These are phyloP conservation scores for Brachionus asplanchnoidis DNA, from an alignment of 1,140 invertebrate genomes.

Conservation along the genomic window DNA sequence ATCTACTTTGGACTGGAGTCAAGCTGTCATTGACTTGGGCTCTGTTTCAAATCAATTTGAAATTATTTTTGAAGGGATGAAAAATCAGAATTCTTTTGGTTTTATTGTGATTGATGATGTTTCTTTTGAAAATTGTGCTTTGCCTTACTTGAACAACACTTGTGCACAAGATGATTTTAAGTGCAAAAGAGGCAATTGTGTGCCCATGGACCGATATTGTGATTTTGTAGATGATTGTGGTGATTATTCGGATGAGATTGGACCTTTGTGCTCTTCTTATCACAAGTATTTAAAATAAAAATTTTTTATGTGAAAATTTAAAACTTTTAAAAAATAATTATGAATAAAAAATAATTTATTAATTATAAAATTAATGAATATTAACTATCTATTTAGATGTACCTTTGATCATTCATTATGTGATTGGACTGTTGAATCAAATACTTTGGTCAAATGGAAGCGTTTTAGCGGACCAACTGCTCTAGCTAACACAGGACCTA, in stretches of 20 bases:
- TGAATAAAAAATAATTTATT: background rate
- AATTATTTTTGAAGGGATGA: slow-evolving; percentile 68
- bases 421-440: slow-evolving; percentile 46
- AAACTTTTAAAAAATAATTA: no score
- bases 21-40: slow-evolving; percentile 45
- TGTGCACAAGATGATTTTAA: slow-evolving; percentile 46
- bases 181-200: slow-evolving; percentile 52
- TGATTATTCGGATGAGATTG: slow-evolving; percentile 37
- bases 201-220: slow-evolving; percentile 43
- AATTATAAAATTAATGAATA: background rate
- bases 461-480: slow-evolving; percentile 30
- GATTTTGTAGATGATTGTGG: slow-evolving; percentile 42
- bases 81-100: slow-evolving; percentile 65
- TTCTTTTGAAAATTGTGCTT: slow-evolving; percentile 40
- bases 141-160: slow-evolving; percentile 40
- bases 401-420: slow-evolving; percentile 49
- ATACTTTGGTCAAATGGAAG: background rate
- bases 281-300: background rate
- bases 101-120: slow-evolving; percentile 47
- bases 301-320: no score
- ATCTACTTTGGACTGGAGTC: slow-evolving; percentile 43
- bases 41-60: slow-evolving; percentile 51
- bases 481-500: slow-evolving; percentile 29
- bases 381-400: background rate
- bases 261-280: background rate